These are phyloP conservation scores for Dolichotis patagonum DNA, from an alignment of 2,113 vertebrate genomes.

Conservation along the genomic window DNA sequence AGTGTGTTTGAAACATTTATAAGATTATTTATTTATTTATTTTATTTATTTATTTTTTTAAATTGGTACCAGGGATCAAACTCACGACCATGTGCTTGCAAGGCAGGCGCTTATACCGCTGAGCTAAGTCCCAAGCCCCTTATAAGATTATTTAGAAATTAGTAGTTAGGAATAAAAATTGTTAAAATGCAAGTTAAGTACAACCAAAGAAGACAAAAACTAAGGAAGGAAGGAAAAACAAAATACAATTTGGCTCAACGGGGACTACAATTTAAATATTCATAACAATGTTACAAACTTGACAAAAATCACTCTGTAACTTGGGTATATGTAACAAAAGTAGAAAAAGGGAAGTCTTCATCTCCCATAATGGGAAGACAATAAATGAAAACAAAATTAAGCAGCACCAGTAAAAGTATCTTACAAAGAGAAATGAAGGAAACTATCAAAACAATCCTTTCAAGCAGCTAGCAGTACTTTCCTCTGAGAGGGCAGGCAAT, in stretches of 20 bases:
- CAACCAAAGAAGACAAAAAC: neutral
- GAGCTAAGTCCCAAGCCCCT: no score
- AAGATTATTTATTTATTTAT: neutral
- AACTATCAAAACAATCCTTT: neutral
- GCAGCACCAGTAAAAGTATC: neutral
- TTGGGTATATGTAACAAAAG: neutral
- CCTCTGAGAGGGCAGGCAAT: neutral
- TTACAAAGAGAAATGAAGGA: neutral
- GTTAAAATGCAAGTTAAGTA: conserved; percentile 19
- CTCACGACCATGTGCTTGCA: no score
- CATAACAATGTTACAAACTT: neutral
- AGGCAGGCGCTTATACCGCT: no score
- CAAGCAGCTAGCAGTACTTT: conserved; percentile 13
- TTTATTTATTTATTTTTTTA: no score
- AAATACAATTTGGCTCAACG: neutral
- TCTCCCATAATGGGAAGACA: neutral
- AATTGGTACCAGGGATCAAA: no score
- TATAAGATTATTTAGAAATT: neutral
- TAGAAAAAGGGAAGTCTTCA: neutral
- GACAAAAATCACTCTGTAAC: neutral
- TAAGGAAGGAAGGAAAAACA: conserved; percentile 19
- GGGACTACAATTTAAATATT: conserved; percentile 2
- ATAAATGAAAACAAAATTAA: neutral
- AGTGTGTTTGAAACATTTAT: neutral
- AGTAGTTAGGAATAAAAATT: neutral